Evolutionary conservation across 2,888 invertebrate species (phyloP), one percentile per base, ranked within the genome.

Genomic region (Papilio protenor): DNA sequence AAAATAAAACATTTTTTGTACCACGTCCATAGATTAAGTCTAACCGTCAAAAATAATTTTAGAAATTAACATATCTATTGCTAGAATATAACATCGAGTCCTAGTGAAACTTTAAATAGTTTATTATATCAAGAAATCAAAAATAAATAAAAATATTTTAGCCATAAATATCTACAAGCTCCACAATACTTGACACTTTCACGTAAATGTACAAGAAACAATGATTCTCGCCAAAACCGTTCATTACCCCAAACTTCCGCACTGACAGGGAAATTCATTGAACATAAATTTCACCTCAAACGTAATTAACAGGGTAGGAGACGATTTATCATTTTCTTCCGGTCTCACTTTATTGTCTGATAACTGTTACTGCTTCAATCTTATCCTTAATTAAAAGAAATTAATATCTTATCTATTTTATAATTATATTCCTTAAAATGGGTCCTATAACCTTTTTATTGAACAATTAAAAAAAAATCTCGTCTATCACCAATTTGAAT

Each of bases 301-400:
- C 55, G 57, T 73, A 73, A 73, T 73, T 73, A 73, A 57, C 73
- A 73, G 55, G 18, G 73, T 40, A n/a, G 40, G n/a, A 21, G n/a
- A 73, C 73, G 10, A 55, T 73, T 73, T 73, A 71, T 71, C 40
- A 73, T 73, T 55, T 55, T 5, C 55, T 40, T 57, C 52, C 40
- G 21, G 55, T 55, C 23, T 18, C 18, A 73, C 40, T 73, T 73
- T 40, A 73, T 57, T 73, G 57, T 57, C 72, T 72, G 52, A 33
- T 61, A 64, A 40, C 64, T 18, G 6, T 40, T n/a, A 64, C 64
- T 64, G 33, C 64, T 40, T 18, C 40, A 64, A 64, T 64, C 64
- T 64, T 64, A 40, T 40, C 64, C 64, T 33, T 40, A 64, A 64
- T 64, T 64, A 64, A 64, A 64, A 10, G 18, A n/a, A n/a, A n/a